Conservation (phyloP, 30 jellyfish, hydroid and myxozoan genomes). For the Cassiopea xamachana region DNA sequence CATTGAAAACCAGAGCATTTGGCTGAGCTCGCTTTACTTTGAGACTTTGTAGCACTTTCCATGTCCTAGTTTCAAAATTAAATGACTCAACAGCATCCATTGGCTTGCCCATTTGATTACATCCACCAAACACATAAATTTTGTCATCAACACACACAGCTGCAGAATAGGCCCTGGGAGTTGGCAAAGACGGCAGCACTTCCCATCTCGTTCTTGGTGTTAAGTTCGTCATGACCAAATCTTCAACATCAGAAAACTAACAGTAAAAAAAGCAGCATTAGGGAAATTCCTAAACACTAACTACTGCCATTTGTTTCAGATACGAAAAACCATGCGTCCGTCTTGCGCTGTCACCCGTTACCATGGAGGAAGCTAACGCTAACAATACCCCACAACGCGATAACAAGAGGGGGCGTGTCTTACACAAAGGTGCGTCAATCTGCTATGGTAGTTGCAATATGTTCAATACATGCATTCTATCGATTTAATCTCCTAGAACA, state of each 20-base stretch:
- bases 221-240: not conserved
- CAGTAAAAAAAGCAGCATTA: not conserved
- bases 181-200: constrained; percentile 35
- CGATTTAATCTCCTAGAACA: too few species aligned
- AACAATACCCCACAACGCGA: too few species aligned
- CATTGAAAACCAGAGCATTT: constrained; percentile 14
- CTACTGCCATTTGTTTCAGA: too few species aligned
- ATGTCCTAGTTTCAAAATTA: constrained; percentile 25
- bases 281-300: not conserved
- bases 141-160: constrained; percentile 14
- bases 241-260: not conserved
- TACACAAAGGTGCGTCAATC: too few species aligned
- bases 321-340: too few species aligned
- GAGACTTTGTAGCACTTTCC: constrained; percentile 44
- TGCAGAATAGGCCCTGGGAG: constrained; percentile 67
- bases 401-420: too few species aligned
- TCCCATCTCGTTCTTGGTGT: constrained; percentile 64
- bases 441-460: too few species aligned
- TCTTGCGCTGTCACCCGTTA: too few species aligned
- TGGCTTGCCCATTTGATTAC: constrained; percentile 66
- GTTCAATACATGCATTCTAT: too few species aligned
- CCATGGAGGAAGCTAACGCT: too few species aligned
- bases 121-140: constrained; percentile 74
- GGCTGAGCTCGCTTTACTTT: constrained; percentile 70
- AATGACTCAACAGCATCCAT: constrained; percentile 60